Conservation (phyloP, 2,888 invertebrate species). For the Dorcus parallelipipedus region DNA sequence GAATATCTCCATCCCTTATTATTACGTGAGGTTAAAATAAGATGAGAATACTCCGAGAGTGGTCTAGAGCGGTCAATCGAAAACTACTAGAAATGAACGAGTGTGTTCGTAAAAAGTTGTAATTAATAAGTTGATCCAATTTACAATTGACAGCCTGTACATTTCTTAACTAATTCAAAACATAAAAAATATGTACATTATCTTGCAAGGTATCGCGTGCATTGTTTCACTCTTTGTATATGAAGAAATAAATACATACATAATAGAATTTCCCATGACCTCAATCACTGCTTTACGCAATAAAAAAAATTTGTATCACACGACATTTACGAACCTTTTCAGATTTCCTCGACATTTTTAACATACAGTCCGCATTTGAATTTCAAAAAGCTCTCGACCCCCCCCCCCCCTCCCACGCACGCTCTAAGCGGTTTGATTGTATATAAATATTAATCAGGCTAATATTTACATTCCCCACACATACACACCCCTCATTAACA, state of each 20-base stretch:
- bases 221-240: background rate
- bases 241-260: background rate
- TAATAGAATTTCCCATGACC: background rate
- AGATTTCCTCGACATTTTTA: background rate
- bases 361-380: background rate
- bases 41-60: no score
- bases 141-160: no score
- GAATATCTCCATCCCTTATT: no score
- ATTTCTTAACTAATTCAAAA: no score
- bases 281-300: background rate
- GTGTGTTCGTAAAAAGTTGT: no score
- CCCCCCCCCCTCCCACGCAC: background rate
- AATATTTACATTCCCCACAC: constrained; percentile 1
- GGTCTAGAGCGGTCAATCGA: no score
- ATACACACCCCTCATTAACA: constrained; percentile 4
- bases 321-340: background rate
- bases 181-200: no score
- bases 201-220: no score
- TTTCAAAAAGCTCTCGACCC: constrained; percentile 2
- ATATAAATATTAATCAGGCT: constrained; percentile 9
- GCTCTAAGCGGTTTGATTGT: background rate
- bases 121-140: no score
- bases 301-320: no score
- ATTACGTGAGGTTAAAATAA: no score
- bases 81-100: no score